Evolutionary conservation across 2,888 invertebrate genomes (phyloP).

Genomic region (Lymantria monacha): DNA sequence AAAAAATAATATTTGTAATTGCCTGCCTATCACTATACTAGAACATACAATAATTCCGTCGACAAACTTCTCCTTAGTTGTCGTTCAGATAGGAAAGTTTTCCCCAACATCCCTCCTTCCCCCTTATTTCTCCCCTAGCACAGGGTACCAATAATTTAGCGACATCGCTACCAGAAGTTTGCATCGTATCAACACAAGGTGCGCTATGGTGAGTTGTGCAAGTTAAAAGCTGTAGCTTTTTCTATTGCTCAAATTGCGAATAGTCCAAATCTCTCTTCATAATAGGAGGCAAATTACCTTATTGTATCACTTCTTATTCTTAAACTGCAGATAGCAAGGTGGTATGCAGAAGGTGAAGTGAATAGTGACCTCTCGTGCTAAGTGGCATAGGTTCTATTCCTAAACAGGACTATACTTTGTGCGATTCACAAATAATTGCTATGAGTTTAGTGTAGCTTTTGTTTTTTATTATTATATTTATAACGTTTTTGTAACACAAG

Average conservation of each 20-base stretch:
- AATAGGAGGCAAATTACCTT: neutral
- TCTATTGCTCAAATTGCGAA: neutral
- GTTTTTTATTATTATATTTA: too few relatives aligned
- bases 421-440: neutral
- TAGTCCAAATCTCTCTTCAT: too few relatives aligned
- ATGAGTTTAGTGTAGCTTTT: neutral
- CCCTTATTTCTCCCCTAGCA: constrained; percentile 23
- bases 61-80: constrained; percentile 37
- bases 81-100: constrained; percentile 40
- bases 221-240: constrained; percentile 10
- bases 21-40: constrained; percentile 24
- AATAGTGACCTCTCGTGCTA: neutral
- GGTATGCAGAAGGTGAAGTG: too few relatives aligned
- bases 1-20: constrained; percentile 17
- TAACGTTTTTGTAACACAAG: too few relatives aligned
- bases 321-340: too few relatives aligned
- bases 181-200: constrained; percentile 59
- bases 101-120: constrained; percentile 4
- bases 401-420: neutral
- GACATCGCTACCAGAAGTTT: constrained; percentile 56
- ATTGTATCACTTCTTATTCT: neutral
- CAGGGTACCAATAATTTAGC: constrained; percentile 60
- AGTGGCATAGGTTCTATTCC: neutral
- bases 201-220: constrained; percentile 30
- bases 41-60: constrained; percentile 35